These are phyloP conservation scores for Manis pentadactyla DNA, from an alignment of 2,797 vertebrate species.

Conservation along the genomic window DNA sequence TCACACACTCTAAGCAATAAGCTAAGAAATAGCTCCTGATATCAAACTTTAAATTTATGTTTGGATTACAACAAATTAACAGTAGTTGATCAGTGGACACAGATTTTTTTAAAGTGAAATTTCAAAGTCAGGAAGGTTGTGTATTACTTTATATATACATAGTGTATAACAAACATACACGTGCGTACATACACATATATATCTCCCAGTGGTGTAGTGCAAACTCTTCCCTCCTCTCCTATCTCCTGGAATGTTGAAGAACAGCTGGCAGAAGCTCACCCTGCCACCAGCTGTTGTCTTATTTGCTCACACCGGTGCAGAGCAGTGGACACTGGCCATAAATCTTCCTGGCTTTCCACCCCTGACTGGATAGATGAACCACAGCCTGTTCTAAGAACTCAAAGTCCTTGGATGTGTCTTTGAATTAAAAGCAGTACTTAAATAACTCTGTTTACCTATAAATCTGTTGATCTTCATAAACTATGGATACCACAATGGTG, in stretches of 20 bases:
- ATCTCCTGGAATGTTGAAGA: background rate
- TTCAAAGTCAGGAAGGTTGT: background rate
- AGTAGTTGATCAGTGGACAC: background rate
- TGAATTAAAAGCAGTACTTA: background rate
- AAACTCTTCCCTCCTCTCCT: background rate
- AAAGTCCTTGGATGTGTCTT: background rate
- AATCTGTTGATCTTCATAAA: background rate
- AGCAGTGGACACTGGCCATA: background rate
- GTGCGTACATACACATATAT: too few species aligned
- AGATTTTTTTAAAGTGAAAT: slow-evolving; percentile 28
- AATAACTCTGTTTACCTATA: background rate
- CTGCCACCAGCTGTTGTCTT: background rate
- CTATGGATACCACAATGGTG: background rate
- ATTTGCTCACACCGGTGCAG: background rate
- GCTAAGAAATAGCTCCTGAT: background rate
- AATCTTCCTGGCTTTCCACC: background rate
- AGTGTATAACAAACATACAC: background rate
- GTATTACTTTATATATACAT: background rate
- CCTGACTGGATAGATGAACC: background rate
- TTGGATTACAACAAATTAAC: background rate
- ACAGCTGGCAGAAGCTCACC: background rate
- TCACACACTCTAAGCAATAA: background rate
- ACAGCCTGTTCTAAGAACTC: slow-evolving; percentile 27
- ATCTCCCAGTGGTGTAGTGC: background rate
- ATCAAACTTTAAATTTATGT: background rate